These are phyloP conservation scores for Alectoris magna DNA, from an alignment of 2,797 vertebrate species.

Conservation along the genomic window DNA sequence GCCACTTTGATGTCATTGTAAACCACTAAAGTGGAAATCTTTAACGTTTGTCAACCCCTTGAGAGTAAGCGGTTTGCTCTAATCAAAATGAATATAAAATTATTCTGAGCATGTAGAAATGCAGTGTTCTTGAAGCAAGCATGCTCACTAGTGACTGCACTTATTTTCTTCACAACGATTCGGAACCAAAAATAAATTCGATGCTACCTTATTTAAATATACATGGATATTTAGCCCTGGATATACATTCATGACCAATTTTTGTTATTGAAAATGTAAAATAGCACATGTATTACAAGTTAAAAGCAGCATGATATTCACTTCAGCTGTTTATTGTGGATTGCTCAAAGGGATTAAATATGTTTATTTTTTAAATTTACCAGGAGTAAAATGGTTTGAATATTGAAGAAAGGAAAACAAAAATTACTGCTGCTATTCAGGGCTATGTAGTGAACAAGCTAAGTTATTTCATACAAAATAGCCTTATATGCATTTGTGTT, in stretches of 20 bases:
- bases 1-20: slow-evolving; percentile 73
- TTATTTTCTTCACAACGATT: slow-evolving; percentile 19
- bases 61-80: slow-evolving; percentile 68
- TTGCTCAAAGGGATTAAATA: neutral
- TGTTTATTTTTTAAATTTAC: slow-evolving; percentile 11
- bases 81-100: slow-evolving; percentile 79
- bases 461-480: neutral
- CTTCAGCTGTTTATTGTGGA: neutral
- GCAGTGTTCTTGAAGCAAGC: slow-evolving; percentile 63
- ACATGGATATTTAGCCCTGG: neutral
- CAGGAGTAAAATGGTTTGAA: neutral
- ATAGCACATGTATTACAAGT: neutral
- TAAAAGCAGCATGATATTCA: neutral
- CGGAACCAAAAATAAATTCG: slow-evolving; percentile 47
- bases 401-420: accelerated
- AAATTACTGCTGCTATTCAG: neutral
- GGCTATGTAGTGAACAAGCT: neutral
- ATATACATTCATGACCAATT: neutral
- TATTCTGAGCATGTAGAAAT: slow-evolving; percentile 78
- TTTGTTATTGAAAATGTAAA: slow-evolving; percentile 24
- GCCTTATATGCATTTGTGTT: neutral
- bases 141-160: slow-evolving; percentile 31
- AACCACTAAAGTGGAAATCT: slow-evolving; percentile 76
- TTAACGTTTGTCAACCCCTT: slow-evolving; percentile 73
- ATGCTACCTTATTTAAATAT: neutral